Conservation (phyloP, 92 coral and sea anemone genomes). For the Anthopleura xanthogrammica region DNA sequence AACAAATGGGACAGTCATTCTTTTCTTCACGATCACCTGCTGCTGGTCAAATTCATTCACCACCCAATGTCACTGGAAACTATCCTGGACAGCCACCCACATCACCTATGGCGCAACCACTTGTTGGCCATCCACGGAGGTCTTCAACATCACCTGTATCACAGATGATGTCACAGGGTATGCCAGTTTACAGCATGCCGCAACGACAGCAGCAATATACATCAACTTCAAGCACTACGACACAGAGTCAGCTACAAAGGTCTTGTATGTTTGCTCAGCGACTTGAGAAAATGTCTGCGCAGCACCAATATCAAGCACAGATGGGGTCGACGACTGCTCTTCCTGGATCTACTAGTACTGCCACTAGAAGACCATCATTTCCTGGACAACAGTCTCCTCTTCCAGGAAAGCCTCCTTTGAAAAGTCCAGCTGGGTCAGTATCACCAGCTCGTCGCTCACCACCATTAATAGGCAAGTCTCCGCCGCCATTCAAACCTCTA, state of each 20-base stretch:
- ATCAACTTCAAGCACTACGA: conserved; percentile 12
- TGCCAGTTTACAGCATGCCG: conserved; percentile 49
- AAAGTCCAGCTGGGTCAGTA: conserved; percentile 11
- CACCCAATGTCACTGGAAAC: conserved; percentile 47
- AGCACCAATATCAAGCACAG: conserved; percentile 62
- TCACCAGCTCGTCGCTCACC: conserved; percentile 41
- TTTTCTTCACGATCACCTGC: conserved; percentile 49
- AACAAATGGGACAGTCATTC: conserved; percentile 55
- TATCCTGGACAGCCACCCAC: conserved; percentile 60
- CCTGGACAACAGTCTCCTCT: conserved; percentile 52
- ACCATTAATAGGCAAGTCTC: conserved; percentile 31
- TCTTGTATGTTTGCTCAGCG: conserved; percentile 73
- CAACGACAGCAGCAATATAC: conserved; percentile 47
- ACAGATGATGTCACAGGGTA: conserved; percentile 49
- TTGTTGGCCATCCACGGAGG: conserved; percentile 39
- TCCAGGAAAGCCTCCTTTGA: conserved; percentile 22
- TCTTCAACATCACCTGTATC: conserved; percentile 64
- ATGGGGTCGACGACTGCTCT: conserved; percentile 12
- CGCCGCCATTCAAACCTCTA: conserved; percentile 31
- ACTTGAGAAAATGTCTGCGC: conserved; percentile 39
- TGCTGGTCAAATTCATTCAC: conserved; percentile 48
- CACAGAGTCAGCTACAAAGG: conserved; percentile 49
- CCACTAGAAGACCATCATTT: conserved; percentile 53
- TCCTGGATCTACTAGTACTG: conserved; percentile 13
- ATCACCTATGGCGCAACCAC: conserved; percentile 51